Percentiles rank a stretch among this genome's conserved stretches.
These are phyloP conservation scores for Pandemis heparana DNA, from an alignment of 2,888 invertebrate species.

Conservation along the genomic window DNA sequence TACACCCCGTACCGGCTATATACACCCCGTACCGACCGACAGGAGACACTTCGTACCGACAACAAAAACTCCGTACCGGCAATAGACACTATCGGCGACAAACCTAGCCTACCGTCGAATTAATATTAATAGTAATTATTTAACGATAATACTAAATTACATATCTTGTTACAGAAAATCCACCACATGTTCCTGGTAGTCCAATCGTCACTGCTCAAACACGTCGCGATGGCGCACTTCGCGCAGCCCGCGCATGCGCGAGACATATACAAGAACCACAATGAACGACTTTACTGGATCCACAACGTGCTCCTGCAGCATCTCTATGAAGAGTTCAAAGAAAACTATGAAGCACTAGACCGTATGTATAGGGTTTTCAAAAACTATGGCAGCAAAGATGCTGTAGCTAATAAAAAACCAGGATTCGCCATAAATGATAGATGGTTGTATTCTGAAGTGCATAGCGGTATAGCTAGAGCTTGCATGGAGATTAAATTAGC, in stretches of 20 bases:
- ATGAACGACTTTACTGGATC: conserved; percentile 77
- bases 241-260: conserved; percentile 57
- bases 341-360: conserved; percentile 67
- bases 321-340: conserved; percentile 61
- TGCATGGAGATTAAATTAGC: conserved; percentile 74
- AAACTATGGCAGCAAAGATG: conserved; percentile 67
- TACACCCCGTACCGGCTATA: background rate
- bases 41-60: background rate
- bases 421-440: conserved; percentile 64
- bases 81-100: background rate
- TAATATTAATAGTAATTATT: background rate
- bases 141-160: no score
- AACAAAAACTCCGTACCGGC: background rate
- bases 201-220: conserved; percentile 76
- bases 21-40: background rate
- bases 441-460: conserved; percentile 79
- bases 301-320: conserved; percentile 66
- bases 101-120: background rate
- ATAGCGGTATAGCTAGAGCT: conserved; percentile 69
- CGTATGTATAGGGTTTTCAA: conserved; percentile 76
- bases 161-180: conserved; percentile 71
- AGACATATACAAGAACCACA: conserved; percentile 71
- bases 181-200: conserved; percentile 80
- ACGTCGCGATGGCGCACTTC: conserved; percentile 73
- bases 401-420: conserved; percentile 57